phyloP scores from a whole-genome alignment of 2,888 invertebrate species.

The Tanytarsus gracilentus region DNA sequence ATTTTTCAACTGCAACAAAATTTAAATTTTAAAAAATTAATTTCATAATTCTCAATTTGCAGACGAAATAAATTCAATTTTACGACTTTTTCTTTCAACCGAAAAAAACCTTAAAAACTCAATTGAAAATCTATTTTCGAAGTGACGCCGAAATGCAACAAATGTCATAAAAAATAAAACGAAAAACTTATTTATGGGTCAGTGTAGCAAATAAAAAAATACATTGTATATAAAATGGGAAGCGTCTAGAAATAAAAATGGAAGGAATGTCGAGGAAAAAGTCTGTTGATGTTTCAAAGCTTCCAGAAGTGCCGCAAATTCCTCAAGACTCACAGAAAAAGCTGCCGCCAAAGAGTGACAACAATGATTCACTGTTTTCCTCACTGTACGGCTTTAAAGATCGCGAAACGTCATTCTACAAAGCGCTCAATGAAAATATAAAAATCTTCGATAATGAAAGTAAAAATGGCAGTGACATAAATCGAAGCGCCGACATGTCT shows the following conservation, averaged over 20 bases:
- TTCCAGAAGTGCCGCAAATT: conserved; percentile 30
- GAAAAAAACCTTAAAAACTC: too few relatives aligned
- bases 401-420: conserved; percentile 35
- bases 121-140: too few relatives aligned
- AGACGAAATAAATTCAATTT: too few relatives aligned
- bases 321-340: conserved; percentile 29
- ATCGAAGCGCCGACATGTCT: conserved; percentile 28
- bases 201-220: neutral
- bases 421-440: conserved; percentile 35
- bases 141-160: too few relatives aligned
- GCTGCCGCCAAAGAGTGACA: conserved; percentile 10
- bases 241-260: conserved; percentile 30
- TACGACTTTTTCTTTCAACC: too few relatives aligned
- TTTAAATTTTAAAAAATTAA: too few relatives aligned
- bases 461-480: conserved; percentile 27
- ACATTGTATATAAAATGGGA: neutral
- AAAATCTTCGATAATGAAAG: conserved; percentile 30
- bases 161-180: too few relatives aligned
- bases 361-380: conserved; percentile 33
- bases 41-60: too few relatives aligned
- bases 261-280: conserved; percentile 31
- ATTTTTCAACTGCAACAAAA: too few relatives aligned
- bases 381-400: conserved; percentile 35
- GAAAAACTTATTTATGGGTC: too few relatives aligned
- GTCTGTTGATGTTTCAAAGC: conserved; percentile 14